phyloP scores from a whole-genome alignment of 2,113 vertebrate species.

The Crypturellus undulatus region DNA sequence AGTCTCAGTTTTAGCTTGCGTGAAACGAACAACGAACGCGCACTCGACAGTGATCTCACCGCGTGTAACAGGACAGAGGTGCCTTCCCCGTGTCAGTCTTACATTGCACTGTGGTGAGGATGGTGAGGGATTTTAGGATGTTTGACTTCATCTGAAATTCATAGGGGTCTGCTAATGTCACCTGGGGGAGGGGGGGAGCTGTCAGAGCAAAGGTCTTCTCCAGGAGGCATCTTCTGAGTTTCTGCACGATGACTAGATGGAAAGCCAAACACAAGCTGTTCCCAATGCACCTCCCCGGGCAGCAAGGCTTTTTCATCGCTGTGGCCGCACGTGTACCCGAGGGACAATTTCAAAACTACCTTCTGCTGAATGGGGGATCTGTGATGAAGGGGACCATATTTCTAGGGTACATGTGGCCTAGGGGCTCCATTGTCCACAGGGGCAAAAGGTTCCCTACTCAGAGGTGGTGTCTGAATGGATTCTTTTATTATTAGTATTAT shows the following conservation, averaged over 20 bases:
- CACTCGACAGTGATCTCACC: too few species aligned
- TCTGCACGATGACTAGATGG: rapidly evolving
- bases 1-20: too few species aligned
- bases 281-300: rapidly evolving
- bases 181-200: not conserved
- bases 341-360: not conserved
- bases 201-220: not conserved
- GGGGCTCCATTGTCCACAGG: not conserved
- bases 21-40: too few species aligned
- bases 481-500: not conserved
- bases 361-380: not conserved
- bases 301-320: not conserved
- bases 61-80: not conserved
- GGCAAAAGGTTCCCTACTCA: not conserved
- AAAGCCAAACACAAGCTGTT: rapidly evolving
- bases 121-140: not conserved
- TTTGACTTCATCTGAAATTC: not conserved
- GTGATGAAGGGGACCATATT: not conserved
- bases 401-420: rapidly evolving
- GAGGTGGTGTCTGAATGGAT: not conserved
- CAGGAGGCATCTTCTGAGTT: not conserved
- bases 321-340: not conserved
- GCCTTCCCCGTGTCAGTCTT: not conserved
- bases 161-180: not conserved
- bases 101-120: not conserved